Percentiles rank a stretch among this genome's conserved stretches.
Conservation (phyloP, 2,113 vertebrate species). For the Diadophis punctatus region DNA sequence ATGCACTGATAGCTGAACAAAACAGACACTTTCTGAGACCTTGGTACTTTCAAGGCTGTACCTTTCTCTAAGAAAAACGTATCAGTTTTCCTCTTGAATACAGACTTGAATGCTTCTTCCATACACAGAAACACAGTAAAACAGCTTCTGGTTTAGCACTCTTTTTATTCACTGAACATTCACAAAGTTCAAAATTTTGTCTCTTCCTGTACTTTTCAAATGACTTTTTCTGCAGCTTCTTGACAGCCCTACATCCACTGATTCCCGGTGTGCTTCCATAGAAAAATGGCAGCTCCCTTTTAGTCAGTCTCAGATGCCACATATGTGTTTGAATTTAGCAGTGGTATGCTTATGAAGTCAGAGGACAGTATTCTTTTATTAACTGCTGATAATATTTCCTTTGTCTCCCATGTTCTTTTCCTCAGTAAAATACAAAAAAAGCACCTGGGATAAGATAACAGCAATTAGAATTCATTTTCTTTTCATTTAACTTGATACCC, state of each 20-base stretch:
- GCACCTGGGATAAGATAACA: conserved; percentile 15
- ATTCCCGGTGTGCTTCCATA: conserved; percentile 26
- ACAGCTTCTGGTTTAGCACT: conserved; percentile 4
- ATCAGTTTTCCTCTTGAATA: conserved; percentile 33
- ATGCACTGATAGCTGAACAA: background rate
- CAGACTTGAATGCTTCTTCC: conserved; percentile 23
- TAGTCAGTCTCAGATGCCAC: background rate
- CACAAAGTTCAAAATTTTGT: conserved; percentile 24
- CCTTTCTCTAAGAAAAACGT: background rate
- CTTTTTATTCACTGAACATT: conserved; percentile 29
- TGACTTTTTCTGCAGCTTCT: conserved; percentile 25
- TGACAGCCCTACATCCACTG: conserved; percentile 23
- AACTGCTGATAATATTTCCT: conserved; percentile 29
- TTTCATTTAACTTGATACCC: conserved; percentile 28
- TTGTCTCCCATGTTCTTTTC: conserved; percentile 18
- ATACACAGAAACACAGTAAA: conserved; percentile 19
- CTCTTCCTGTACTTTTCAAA: conserved; percentile 47
- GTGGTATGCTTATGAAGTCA: conserved; percentile 24
- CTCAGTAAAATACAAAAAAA: background rate
- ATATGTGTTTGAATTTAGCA: conserved; percentile 36
- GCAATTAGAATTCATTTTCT: conserved; percentile 4
- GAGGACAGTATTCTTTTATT: conserved; percentile 32
- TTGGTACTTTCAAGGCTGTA: background rate
- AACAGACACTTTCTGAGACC: background rate
- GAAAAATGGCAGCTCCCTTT: background rate